Conservation (phyloP, 2,113 vertebrate genomes). For the Semnornis frantzii region DNA sequence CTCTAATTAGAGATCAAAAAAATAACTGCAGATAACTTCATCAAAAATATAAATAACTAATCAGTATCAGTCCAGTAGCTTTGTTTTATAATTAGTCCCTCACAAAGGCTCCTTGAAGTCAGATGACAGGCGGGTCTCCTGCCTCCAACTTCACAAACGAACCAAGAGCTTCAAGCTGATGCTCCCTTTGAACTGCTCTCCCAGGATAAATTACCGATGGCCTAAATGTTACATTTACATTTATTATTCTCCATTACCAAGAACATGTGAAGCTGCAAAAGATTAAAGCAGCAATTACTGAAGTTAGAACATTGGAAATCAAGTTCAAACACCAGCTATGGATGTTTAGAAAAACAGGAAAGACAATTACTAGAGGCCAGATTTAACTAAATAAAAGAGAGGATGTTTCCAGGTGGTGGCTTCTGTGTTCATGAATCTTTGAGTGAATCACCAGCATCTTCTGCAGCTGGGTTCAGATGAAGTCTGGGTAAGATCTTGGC, state of each 20-base stretch:
- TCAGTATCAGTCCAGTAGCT: slow-evolving; percentile 15
- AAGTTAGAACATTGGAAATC: slow-evolving; percentile 58
- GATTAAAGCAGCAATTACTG: slow-evolving; percentile 64
- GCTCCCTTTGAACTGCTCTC: slow-evolving; percentile 73
- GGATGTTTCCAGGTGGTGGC: accelerated
- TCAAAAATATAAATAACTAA: slow-evolving; percentile 64
- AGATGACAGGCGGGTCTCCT: slow-evolving; percentile 53
- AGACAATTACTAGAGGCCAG: background rate
- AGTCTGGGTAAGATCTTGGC: background rate
- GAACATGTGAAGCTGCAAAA: slow-evolving; percentile 51
- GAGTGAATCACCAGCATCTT: background rate
- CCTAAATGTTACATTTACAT: slow-evolving; percentile 80
- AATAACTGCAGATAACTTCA: slow-evolving; percentile 20
- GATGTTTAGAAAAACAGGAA: slow-evolving; percentile 51
- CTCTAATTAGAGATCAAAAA: slow-evolving; percentile 71
- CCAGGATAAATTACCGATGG: slow-evolving; percentile 68
- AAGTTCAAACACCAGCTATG: slow-evolving; percentile 51
- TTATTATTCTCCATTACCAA: slow-evolving; percentile 66
- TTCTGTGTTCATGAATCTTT: background rate
- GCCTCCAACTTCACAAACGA: slow-evolving; percentile 58
- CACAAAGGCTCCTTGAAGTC: slow-evolving; percentile 65
- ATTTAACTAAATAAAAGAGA: slow-evolving; percentile 22
- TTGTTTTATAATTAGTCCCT: slow-evolving; percentile 45
- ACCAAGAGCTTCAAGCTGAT: slow-evolving; percentile 60
- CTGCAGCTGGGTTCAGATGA: background rate